Conservation (phyloP, 2,888 invertebrate species). For the Andrena haemorrhoa region DNA sequence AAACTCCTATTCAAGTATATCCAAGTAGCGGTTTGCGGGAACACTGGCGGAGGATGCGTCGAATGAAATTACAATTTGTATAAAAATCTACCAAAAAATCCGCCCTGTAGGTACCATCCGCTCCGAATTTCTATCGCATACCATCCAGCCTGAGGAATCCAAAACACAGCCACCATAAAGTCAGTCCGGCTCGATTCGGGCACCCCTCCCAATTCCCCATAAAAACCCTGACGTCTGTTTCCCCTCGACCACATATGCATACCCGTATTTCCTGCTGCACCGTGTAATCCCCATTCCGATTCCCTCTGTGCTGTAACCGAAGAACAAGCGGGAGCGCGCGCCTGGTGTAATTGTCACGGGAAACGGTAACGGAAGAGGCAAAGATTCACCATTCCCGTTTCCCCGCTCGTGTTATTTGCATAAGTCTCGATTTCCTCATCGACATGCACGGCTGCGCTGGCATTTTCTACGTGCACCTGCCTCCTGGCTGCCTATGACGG, state of each 20-base stretch:
- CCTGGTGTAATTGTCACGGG: slow-evolving; percentile 12
- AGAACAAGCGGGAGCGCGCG: slow-evolving; percentile 11
- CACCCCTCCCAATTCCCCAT: not conserved
- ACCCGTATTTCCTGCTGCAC: slow-evolving; percentile 2
- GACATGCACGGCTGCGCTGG: slow-evolving; percentile 41
- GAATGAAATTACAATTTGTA: too few relatives aligned
- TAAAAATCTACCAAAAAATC: too few relatives aligned
- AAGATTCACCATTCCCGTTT: slow-evolving; percentile 20
- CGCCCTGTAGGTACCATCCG: too few relatives aligned
- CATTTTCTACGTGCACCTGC: slow-evolving; percentile 52
- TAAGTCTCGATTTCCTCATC: slow-evolving; percentile 53
- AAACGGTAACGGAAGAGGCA: slow-evolving; percentile 27
- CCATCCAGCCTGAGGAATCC: too few relatives aligned
- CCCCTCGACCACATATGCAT: not conserved
- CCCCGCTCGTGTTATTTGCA: slow-evolving; percentile 35
- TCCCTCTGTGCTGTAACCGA: slow-evolving; percentile 4
- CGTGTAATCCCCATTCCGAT: slow-evolving; percentile 3
- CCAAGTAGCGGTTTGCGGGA: too few relatives aligned
- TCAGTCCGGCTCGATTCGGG: not conserved
- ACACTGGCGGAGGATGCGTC: too few relatives aligned
- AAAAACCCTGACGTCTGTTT: not conserved
- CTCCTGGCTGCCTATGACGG: not conserved
- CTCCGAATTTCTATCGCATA: too few relatives aligned
- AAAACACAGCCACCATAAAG: too few relatives aligned
- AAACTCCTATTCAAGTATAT: too few relatives aligned